Base-by-base conservation (phyloP, 2,113 vertebrate species). In the Pogonocichla stellata region DNA sequence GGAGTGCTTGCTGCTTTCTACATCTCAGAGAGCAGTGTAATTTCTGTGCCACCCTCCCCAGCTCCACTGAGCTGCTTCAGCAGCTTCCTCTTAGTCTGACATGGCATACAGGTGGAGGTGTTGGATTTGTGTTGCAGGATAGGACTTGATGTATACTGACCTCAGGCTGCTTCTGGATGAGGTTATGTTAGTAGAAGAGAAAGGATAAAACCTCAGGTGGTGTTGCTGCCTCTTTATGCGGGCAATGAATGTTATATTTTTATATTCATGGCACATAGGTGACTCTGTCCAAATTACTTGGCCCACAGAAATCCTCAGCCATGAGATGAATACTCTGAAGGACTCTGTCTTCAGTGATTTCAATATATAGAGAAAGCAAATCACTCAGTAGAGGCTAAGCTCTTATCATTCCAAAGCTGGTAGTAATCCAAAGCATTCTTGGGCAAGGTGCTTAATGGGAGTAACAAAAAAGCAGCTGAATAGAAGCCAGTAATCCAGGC, bases 391-490 rank as follows among this genome's bases (percentile, higher is more conserved):
- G 42, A 80, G 36, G 36, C 45, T 81, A 80, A 75, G 1, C 13
- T 84, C n/a, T 88, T 90, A 86, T 91, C 60, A 51, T 70, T 72
- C 20, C 40, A 43, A 89, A 53, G 53, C 48, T 92, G 72, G 36
- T 88, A 56, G 47, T 53, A 71, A 86, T 84, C 83, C 94, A 92
- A 36, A 91, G 28, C 13, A 67, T 75, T 93, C 88, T 36, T 81
- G 61, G 40, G 77, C 65, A 91, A 86, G 77, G 75, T 86, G 80
- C 60, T 93, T 92, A 58, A 83, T 53, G n/a, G 19, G 9, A 88
- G 43, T 69, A 95, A 86, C 48, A 93, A 92, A 93, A 93, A 88
- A 66, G 33, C 17, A 80, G 47, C n/a, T 79, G 86, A 92, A 88
- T 40, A 47, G 24, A 73, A 86, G 36, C n/a, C 53, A 64, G 29